Base-by-base conservation (phyloP, 2,797 vertebrate genomes). In the Lutjanus campechanus region DNA sequence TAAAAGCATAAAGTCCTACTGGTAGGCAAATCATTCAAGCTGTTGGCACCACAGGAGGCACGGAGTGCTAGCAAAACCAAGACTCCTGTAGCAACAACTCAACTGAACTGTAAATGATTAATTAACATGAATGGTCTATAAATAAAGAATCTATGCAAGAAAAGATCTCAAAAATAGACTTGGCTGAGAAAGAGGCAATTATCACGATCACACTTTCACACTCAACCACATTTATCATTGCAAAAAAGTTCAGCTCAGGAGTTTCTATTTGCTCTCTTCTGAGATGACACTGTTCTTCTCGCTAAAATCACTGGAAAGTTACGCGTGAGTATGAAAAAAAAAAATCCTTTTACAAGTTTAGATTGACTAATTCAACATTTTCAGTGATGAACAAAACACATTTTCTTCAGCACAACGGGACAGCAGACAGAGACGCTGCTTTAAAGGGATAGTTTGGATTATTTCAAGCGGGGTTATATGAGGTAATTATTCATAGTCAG, bases 181-280 rank as follows among this genome's bases (percentile, higher is more conserved):
- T 77, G 69, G 73, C 87, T 85, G 87, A 81, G 85, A 89, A 89
- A 90, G 81, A 90, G 84, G 89, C 84, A 93, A 94, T 94, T 94
- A 94, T 91, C 94, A 81, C 79, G 4, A 78, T 93, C 83, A 82
- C 86, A 85, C 85, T 5, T 88, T 76, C 61, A 69, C 84, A 65
- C 79, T 22, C 54, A 55, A 50, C 56, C 71, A 75, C 73, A 73
- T 82, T 88, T 76, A 85, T 81, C 72, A 44, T 44, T 43, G 62
- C 51, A 81, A 69, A 66, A 69, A 69, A 71, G 62, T 65, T 76
- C 49, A 81, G 81, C 73, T 90, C 81, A 81, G 77, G 55, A 85
- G 83, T 56, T 51, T 61, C 65, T 89, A 44, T 83, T 82, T 76
- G 74, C 72, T 75, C 73, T 49, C 68, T 46, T 56, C n/a, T 1